phyloP scores from a whole-genome alignment of 1,140 invertebrate genomes.

The Hyles vespertilio region DNA sequence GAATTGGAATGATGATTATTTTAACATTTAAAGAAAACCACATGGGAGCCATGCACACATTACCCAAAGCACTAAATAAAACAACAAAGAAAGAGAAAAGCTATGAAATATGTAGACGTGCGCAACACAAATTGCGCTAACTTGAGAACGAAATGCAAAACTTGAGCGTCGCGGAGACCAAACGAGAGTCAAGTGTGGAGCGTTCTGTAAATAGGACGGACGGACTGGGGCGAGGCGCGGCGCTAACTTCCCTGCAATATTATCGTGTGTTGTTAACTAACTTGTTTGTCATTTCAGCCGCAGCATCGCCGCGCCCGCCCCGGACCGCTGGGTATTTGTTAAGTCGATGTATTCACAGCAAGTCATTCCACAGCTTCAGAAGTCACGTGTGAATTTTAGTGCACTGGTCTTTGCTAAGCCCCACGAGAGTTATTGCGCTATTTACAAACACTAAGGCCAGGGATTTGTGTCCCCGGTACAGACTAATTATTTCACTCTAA shows the following conservation, averaged over 20 bases:
- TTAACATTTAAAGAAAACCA: too few relatives aligned
- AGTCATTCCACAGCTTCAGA: too few relatives aligned
- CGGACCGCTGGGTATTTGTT: not conserved
- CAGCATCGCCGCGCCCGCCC: not conserved
- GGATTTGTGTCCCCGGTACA: too few relatives aligned
- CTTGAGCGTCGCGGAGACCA: conserved; percentile 39
- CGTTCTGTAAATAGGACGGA: conserved; percentile 39
- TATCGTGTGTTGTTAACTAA: conserved; percentile 45
- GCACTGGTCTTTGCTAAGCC: too few relatives aligned
- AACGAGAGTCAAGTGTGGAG: conserved; percentile 41
- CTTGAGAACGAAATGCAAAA: conserved; percentile 45
- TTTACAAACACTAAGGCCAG: too few relatives aligned
- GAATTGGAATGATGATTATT: too few relatives aligned
- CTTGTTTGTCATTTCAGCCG: conserved; percentile 41
- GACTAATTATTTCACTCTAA: too few relatives aligned
- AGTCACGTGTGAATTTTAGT: too few relatives aligned
- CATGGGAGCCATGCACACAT: too few relatives aligned
- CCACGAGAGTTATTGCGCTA: too few relatives aligned
- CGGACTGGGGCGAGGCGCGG: conserved; percentile 25
- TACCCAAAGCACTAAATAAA: not conserved
- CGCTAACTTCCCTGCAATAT: conserved; percentile 44
- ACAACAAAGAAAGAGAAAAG: conserved; percentile 18
- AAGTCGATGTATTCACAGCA: too few relatives aligned
- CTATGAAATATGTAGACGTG: conserved; percentile 39
- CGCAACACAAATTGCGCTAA: conserved; percentile 45